phyloP scores from a whole-genome alignment of 2,888 invertebrate species.

The Drosophila phalerata region DNA sequence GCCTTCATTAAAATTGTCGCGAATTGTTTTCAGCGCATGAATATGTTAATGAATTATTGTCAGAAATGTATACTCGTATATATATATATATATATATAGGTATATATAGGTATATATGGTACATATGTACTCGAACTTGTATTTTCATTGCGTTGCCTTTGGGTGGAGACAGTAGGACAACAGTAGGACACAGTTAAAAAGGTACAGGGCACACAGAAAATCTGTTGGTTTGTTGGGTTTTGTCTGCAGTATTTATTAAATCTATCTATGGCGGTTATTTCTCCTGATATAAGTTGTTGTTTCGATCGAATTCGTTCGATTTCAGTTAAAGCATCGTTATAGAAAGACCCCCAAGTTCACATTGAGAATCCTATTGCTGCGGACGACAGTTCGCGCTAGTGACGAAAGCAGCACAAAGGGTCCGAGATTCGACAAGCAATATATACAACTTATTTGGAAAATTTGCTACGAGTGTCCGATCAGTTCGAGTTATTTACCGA shows the following conservation, averaged over 20 bases:
- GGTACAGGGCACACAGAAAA: not conserved
- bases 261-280: not conserved
- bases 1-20: constrained; percentile 78
- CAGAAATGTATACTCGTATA: not conserved
- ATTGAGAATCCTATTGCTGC: too few species aligned
- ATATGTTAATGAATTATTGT: constrained; percentile 76
- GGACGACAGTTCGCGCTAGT: too few species aligned
- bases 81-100: not conserved
- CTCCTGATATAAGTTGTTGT: too few species aligned
- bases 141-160: constrained; percentile 3
- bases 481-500: too few species aligned
- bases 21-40: constrained; percentile 68
- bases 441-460: too few species aligned
- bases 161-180: not conserved
- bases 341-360: too few species aligned
- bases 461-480: too few species aligned
- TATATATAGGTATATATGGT: not conserved
- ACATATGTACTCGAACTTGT: not conserved
- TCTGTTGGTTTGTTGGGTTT: not conserved
- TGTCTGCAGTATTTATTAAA: not conserved
- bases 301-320: too few species aligned
- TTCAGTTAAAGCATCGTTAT: too few species aligned
- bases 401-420: too few species aligned
- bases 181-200: not conserved
- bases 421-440: too few species aligned